Evolutionary conservation across 2,797 vertebrate species (phyloP).

Genomic region (Thripadectes ignobilis): DNA sequence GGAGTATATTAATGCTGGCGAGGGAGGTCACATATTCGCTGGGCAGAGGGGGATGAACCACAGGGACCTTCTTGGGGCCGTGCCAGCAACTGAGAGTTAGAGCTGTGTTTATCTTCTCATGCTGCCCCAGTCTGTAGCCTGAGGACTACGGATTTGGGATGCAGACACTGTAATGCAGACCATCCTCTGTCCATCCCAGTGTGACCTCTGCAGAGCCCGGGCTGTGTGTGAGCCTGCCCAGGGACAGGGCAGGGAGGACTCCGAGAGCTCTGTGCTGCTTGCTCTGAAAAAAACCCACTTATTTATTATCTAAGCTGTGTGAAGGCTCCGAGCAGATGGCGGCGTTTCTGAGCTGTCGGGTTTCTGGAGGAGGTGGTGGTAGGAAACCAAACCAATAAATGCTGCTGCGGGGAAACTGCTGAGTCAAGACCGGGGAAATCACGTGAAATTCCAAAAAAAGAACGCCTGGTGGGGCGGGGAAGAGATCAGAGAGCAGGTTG

Average conservation of each 20-base stretch:
- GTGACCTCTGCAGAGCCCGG: neutral
- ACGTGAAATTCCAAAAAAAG: slow-evolving; percentile 38
- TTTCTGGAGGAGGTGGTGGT: slow-evolving; percentile 58
- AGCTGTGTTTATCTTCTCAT: neutral
- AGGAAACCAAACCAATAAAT: slow-evolving; percentile 70
- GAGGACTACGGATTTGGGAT: neutral
- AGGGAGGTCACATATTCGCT: neutral
- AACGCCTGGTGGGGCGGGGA: neutral
- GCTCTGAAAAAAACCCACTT: neutral
- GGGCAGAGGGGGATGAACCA: neutral
- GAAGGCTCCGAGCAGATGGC: neutral
- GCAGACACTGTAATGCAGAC: fast-evolving
- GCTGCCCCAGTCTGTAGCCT: neutral
- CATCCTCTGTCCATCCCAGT: fast-evolving
- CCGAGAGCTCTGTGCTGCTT: neutral
- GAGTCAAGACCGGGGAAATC: slow-evolving; percentile 68
- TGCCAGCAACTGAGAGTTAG: neutral
- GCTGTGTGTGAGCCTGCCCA: neutral
- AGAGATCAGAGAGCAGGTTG: neutral
- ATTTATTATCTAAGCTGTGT: fast-evolving
- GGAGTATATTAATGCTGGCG: neutral
- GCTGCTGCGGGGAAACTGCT: slow-evolving; percentile 55
- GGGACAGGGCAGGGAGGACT: neutral
- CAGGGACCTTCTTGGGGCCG: neutral
- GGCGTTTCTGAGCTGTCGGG: neutral